A percentile compares a stretch with the other conserved stretches of the same genome.
phyloP scores from a whole-genome alignment of 2,797 vertebrate species.

The Spondyliosoma cantharus region DNA sequence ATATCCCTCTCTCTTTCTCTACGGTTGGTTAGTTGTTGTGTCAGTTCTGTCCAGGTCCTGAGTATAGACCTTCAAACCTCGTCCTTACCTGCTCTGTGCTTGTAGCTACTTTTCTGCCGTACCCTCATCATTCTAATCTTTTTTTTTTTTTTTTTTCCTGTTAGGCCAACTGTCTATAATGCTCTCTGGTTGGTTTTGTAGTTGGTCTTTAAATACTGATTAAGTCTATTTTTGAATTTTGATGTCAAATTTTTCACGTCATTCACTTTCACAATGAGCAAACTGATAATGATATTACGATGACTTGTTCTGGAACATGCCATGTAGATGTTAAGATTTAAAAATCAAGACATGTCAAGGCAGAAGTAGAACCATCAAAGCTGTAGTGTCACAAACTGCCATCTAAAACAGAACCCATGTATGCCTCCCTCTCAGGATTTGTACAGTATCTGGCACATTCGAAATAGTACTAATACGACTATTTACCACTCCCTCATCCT shows the following conservation, averaged over 20 bases:
- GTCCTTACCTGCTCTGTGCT: constrained; percentile 47
- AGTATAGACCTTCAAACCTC: constrained; percentile 63
- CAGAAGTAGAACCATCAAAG: constrained; percentile 22
- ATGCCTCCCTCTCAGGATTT: constrained; percentile 84
- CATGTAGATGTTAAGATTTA: constrained; percentile 5
- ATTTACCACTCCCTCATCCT: constrained; percentile 66
- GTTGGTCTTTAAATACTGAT: constrained; percentile 17
- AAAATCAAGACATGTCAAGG: constrained; percentile 18
- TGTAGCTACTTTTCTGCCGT: constrained; percentile 46
- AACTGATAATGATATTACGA: constrained; percentile 16
- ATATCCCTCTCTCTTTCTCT: constrained; percentile 43
- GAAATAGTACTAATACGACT: constrained; percentile 79
- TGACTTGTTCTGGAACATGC: constrained; percentile 8
- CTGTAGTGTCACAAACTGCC: constrained; percentile 47
- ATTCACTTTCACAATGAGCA: constrained; percentile 7
- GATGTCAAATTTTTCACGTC: constrained; percentile 21
- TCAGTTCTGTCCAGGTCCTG: constrained; percentile 89
- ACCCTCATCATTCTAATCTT: constrained; percentile 24
- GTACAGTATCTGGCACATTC: constrained; percentile 84
- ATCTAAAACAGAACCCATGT: constrained; percentile 62
- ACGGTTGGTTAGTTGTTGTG: constrained; percentile 80
- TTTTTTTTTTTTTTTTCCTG: background rate
- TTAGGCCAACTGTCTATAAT: constrained; percentile 39
- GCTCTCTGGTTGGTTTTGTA: constrained; percentile 44
- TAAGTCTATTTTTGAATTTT: constrained; percentile 22